A percentile compares a stretch with the other conserved stretches of the same genome.
Evolutionary conservation across 1,140 invertebrate species (phyloP).

Genomic region (Eufriesea mexicana): DNA sequence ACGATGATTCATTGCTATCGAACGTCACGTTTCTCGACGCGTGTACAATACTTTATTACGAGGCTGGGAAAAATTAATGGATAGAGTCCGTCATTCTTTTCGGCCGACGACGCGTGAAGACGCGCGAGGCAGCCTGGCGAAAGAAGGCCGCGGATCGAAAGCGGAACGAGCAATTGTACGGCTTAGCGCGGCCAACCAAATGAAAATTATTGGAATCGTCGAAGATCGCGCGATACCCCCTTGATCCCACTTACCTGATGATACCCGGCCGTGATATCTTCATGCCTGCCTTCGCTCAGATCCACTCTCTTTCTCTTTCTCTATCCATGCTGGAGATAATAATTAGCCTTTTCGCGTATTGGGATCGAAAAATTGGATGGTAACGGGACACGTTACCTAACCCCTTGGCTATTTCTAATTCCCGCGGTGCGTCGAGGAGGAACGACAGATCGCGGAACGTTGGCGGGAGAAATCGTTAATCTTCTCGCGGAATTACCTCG

Average conservation of each 20-base stretch:
- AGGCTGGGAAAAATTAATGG: neutral
- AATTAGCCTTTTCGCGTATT: neutral
- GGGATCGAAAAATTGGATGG: neutral
- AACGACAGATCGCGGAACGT: slow-evolving; percentile 20
- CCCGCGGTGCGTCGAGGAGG: neutral
- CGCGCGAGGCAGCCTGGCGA: neutral
- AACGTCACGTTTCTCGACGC: neutral
- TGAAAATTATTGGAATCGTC: slow-evolving; percentile 73
- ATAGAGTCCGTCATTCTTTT: slow-evolving; percentile 10
- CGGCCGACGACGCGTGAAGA: neutral
- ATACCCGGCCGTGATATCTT: slow-evolving; percentile 55
- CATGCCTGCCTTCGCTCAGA: slow-evolving; percentile 46
- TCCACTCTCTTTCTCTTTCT: slow-evolving; percentile 57
- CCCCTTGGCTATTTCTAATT: neutral
- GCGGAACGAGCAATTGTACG: neutral
- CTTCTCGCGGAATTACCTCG: slow-evolving; percentile 28
- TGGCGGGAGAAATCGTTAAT: slow-evolving; percentile 43
- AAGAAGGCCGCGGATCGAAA: slow-evolving; percentile 20
- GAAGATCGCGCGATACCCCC: slow-evolving; percentile 71
- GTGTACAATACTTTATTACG: slow-evolving; percentile 26
- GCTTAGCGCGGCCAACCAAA: slow-evolving; percentile 40
- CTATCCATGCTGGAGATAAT: neutral
- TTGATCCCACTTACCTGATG: slow-evolving; percentile 64
- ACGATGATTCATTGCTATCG: neutral
- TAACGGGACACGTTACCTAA: too few species aligned